phyloP scores from a whole-genome alignment of 2,113 vertebrate species.

The Triplophysa tibetana region DNA sequence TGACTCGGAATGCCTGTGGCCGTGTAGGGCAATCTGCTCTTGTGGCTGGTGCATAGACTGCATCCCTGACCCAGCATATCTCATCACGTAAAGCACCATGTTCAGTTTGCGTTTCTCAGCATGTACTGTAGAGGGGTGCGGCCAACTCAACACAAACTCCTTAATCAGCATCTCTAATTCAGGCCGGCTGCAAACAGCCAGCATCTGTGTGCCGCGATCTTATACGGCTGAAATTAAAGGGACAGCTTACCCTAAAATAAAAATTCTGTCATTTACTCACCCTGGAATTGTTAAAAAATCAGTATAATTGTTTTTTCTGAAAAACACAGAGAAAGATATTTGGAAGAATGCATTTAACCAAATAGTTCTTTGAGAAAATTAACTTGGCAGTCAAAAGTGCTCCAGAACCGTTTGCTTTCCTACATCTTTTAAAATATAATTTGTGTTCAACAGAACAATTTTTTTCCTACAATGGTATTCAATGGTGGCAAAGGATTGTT shows the following conservation, averaged over 20 bases:
- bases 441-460: too few relatives aligned
- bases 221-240: background rate
- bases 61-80: conserved; percentile 22
- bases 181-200: background rate
- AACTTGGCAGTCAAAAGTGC: too few relatives aligned
- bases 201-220: conserved; percentile 18
- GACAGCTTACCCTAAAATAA: background rate
- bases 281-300: too few relatives aligned
- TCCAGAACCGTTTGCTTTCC: too few relatives aligned
- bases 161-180: conserved; percentile 45
- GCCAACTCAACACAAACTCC: conserved; percentile 23
- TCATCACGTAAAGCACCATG: conserved; percentile 2
- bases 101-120: conserved; percentile 41
- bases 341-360: too few relatives aligned
- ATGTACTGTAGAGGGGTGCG: background rate
- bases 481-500: too few relatives aligned
- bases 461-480: too few relatives aligned
- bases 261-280: too few relatives aligned
- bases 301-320: too few relatives aligned
- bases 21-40: background rate
- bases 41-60: conserved; percentile 20
- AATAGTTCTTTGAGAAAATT: too few relatives aligned
- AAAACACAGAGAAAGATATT: too few relatives aligned
- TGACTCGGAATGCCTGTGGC: background rate
- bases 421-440: too few relatives aligned